Evolutionary conservation across 2,888 invertebrate genomes (phyloP), one percentile per base, ranked within the genome.

Genomic region (Vandiemenella viatica): DNA sequence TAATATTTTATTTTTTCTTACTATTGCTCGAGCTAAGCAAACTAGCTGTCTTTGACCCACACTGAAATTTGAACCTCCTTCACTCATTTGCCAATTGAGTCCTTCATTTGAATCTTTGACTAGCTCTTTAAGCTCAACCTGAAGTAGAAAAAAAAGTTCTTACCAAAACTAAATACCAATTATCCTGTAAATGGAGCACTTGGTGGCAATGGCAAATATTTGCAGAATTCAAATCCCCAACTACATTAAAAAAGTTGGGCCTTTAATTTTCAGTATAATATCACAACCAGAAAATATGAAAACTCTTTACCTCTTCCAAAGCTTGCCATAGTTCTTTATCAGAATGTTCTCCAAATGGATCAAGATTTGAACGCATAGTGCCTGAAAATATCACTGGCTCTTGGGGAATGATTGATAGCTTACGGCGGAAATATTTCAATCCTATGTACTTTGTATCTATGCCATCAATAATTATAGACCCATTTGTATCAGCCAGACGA

Each of bases 381-480:
- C 76, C 77, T 10, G 69, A 64, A 57, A 73, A 72, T 4, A 73
- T 57, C 1, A 71, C 62, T 0, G 75, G 74, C 50, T 74, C 72
- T 58, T 75, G 79, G 1, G 79, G 78, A 54, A 79, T 79, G 42
- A 79, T 77, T 15, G 77, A 75, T 51, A 79, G 69, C 53, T 73
- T 75, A 50, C 73, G 71, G 15, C 79, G 68, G 50, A 80, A 66
- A 48, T 73, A 70, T 45, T 75, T 72, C 16, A 80, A 61, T 8
- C 77, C 75, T 19, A 87, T 70, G 1, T 63, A 62, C 1, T 67
- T 63, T 3, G 75, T 75, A 45, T 77, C 71, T 10, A 71, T 54
- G n/a, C 70, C 77, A 60, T 88, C 88, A 44, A 88, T 82, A 4
- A 67, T 60, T 43, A 88, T 77, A 1, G 65, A 65, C 0, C 87